These are phyloP conservation scores for Eubasilissa splendida DNA, from an alignment of 2,888 invertebrate genomes.

Conservation along the genomic window DNA sequence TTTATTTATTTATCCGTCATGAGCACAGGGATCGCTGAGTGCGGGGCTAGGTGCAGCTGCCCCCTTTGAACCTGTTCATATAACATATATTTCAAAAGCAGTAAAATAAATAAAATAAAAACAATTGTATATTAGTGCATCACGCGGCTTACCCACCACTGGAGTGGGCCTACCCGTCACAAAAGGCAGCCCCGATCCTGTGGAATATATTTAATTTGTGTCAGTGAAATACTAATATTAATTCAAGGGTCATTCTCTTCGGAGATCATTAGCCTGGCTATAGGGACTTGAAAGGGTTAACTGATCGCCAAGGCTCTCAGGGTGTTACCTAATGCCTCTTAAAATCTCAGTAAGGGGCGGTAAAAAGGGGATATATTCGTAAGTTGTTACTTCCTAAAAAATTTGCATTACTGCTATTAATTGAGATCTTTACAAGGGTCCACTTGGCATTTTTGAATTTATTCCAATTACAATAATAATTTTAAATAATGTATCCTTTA, in stretches of 20 bases:
- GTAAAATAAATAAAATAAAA: too few relatives aligned
- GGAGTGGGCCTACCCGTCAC: constrained; percentile 1
- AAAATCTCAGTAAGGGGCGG: constrained; percentile 10
- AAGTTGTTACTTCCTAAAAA: constrained; percentile 15
- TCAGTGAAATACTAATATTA: constrained; percentile 55
- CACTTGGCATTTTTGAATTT: too few relatives aligned
- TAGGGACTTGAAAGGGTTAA: constrained; percentile 56
- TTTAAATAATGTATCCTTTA: too few relatives aligned
- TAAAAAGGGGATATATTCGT: constrained; percentile 4
- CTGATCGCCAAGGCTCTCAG: constrained; percentile 50
- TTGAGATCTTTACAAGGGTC: too few relatives aligned
- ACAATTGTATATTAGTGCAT: not conserved
- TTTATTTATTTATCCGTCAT: too few relatives aligned
- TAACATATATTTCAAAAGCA: too few relatives aligned
- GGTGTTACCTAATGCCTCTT: constrained; percentile 35
- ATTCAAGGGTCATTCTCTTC: constrained; percentile 58
- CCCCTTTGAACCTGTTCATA: too few relatives aligned
- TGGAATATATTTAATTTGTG: constrained; percentile 50
- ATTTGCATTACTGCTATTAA: constrained; percentile 2
- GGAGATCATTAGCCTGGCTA: constrained; percentile 57
- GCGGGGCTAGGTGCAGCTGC: too few relatives aligned
- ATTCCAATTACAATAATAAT: too few relatives aligned
- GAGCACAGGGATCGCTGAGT: too few relatives aligned
- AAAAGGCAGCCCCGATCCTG: constrained; percentile 43
- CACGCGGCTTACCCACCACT: constrained; percentile 1